Base-by-base conservation (phyloP, 2,113 vertebrate genomes). In the Noturus placidus region DNA sequence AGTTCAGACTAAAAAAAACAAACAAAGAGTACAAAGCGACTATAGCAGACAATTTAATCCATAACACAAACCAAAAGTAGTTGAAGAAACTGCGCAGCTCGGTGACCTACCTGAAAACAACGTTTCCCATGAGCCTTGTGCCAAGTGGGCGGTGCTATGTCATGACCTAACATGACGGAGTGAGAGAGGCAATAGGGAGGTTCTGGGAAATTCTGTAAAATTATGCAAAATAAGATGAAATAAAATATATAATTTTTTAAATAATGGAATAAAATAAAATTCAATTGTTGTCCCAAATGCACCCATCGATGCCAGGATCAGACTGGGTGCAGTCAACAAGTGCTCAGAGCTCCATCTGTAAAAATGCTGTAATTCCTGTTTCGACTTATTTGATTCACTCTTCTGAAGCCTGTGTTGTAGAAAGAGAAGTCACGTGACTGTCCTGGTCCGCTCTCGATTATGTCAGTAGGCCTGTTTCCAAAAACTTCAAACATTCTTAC, bases 91-190 rank as follows among this genome's bases (percentile, higher is more conserved):
- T 33, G 38, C 20, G 72, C 20, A 50, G 38, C 38, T 74, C 10
- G 11, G 42, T 88, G 72, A 83, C 89, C 33, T 54, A 86, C 72
- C 11, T 65, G 72, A 80, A 80, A 88, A 88, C 87, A 78, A 79
- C 83, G 61, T 74, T 82, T 74, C 80, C 84, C 87, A 86, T 61
- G 72, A 76, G 25, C 52, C 27, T 69, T 13, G 33, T 9, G 42
- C 15, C n/a, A 27, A 84, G 76, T 81, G 54, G 78, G 84, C 15
- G 67, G n/a, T 63, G 87, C 77, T 61, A 4, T 4, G 15, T 9
- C 20, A 6, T 61, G 30, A 27, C 33, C 1, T 82, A 33, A 82
- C 79, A 9, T 61, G 57, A 42, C 11, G 0, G 9, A 5, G 10
- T 14, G 19, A 35, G 54, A 78, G 54, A 78, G 13, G 50, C 77